Evolutionary conservation across 2,113 vertebrate genomes (phyloP).

Genomic region (Epinephelus fuscoguttatus): DNA sequence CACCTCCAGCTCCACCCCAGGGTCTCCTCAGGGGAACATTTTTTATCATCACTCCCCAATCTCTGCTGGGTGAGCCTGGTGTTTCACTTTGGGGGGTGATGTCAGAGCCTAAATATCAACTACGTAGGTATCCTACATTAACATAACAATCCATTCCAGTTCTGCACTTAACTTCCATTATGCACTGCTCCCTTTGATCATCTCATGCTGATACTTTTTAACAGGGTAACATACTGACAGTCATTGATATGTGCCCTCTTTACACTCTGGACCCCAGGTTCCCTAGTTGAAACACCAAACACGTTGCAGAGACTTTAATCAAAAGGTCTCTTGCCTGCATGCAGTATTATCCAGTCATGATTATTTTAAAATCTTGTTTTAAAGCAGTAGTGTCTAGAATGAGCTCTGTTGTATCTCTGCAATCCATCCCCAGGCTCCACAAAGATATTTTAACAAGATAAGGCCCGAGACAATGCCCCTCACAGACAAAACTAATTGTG

Average conservation of each 20-base stretch:
- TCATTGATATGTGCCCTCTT: constrained; percentile 13
- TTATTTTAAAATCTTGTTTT: not conserved
- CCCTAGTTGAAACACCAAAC: constrained; percentile 12
- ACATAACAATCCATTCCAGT: not conserved
- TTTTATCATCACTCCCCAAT: not conserved
- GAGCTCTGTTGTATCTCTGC: constrained; percentile 3
- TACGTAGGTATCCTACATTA: no score
- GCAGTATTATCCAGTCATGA: constrained; percentile 26
- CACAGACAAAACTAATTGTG: constrained; percentile 11
- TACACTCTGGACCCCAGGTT: not conserved
- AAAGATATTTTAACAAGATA: constrained; percentile 17
- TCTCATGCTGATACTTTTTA: not conserved
- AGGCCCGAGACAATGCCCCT: not conserved
- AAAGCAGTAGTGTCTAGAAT: constrained; percentile 22
- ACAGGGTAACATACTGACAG: not conserved
- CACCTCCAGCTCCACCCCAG: not conserved
- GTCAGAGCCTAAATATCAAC: no score
- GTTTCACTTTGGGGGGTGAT: not conserved
- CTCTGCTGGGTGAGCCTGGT: not conserved
- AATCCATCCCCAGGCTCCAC: not conserved
- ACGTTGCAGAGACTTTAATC: constrained; percentile 38
- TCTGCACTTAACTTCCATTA: not conserved
- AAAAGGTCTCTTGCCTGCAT: constrained; percentile 32
- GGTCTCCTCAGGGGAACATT: not conserved
- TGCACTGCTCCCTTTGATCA: not conserved